These are phyloP conservation scores for Zapornia atra DNA, from an alignment of 2,113 vertebrate genomes.

Conservation along the genomic window DNA sequence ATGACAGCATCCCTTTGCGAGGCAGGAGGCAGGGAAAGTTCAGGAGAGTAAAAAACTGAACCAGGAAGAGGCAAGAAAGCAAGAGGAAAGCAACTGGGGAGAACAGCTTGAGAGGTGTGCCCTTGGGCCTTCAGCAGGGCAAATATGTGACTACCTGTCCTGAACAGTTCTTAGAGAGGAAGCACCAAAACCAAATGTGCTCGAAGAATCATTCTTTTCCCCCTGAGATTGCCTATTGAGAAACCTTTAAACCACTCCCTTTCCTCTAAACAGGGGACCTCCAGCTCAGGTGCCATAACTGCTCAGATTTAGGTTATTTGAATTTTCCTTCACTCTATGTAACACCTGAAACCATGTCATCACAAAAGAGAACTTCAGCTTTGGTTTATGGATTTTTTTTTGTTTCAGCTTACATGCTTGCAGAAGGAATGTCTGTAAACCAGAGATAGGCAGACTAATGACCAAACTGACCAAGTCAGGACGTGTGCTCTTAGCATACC, in stretches of 20 bases:
- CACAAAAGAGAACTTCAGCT: not conserved
- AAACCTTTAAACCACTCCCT: not conserved
- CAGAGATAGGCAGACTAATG: not conserved
- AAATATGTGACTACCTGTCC: rapidly evolving
- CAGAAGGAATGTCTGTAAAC: not conserved
- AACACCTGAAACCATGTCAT: not conserved
- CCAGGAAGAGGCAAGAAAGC: not conserved
- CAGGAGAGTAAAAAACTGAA: not conserved
- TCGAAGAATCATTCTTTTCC: not conserved
- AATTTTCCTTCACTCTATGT: not conserved
- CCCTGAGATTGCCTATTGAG: rapidly evolving
- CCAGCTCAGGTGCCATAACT: not conserved
- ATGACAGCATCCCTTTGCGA: not conserved
- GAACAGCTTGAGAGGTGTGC: not conserved
- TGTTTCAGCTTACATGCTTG: not conserved
- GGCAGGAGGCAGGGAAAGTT: not conserved
- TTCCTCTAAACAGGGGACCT: not conserved
- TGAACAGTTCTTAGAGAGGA: not conserved
- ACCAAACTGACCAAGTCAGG: not conserved
- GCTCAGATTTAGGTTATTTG: not conserved
- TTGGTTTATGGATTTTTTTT: not conserved
- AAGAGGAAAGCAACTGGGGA: rapidly evolving
- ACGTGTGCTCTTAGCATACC: not conserved
- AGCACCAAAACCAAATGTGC: not conserved
- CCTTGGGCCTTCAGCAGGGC: not conserved